Evolutionary conservation across 2,113 vertebrate species (phyloP), one percentile per base, ranked within the genome.

Genomic region (Steatornis caripensis): DNA sequence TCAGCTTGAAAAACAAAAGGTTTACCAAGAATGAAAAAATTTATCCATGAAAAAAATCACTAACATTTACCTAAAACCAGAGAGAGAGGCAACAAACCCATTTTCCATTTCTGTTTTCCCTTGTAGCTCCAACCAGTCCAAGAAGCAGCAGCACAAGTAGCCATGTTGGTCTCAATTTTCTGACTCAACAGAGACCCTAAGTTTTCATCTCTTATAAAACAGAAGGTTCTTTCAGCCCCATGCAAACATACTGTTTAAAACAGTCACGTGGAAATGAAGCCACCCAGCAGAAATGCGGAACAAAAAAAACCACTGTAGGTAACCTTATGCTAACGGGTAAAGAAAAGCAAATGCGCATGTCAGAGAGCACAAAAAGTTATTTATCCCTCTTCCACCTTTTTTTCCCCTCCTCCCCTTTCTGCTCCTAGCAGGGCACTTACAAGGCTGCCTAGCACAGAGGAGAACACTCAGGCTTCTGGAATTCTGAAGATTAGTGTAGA

Each of bases 161-260:
- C 90, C 97, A 96, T 92, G 83, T 80, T 57, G 85, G 57, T 75
- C 94, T 77, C 90, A 55, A 86, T 87, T 45, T 94, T 66, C 89
- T 87, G 88, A 92, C 95, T 85, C n/a, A 96, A 93, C 54, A 65
- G 81, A 89, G 88, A 72, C 92, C 84, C 93, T 70, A 96, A 97
- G 94, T 93, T 92, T 85, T 92, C 51, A 71, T 61, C 94, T 72
- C 62, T 89, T 94, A 45, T 77, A 62, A 93, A 58, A 98, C 97
- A 98, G 97, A 97, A 96, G 95, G 92, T 71, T 97, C 98, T 98
- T 98, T 98, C 97, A 98, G 96, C 75, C 58, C 90, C 87, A 94
- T 49, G 94, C 97, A 97, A 98, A 97, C 96, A 80, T 64, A 79
- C 91, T 90, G 96, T 96, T 97, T 93, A 82, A 91, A 96, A 91